Base-by-base conservation (phyloP, 2,113 vertebrate genomes). In the Python bivittatus region DNA sequence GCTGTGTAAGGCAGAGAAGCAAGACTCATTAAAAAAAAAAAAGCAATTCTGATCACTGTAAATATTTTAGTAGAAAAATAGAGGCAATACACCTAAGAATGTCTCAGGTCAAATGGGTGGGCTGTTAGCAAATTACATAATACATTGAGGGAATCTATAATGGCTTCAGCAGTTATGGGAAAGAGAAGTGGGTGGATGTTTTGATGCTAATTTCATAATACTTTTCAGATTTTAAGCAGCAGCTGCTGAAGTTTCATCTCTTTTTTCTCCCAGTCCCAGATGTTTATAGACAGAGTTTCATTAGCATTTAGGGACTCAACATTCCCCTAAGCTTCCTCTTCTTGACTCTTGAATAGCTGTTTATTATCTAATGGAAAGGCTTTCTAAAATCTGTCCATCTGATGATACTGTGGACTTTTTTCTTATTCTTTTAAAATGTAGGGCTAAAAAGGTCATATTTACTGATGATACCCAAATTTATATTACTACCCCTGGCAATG, bases 281-380 rank as follows among this genome's bases (percentile, higher is more conserved):
- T 89, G 91, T 92, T 84, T 60, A 23, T 29, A 48, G 91, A 89
- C 53, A 83, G 88, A 89, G 79, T 64, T 92, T 92, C 79, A 89
- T 89, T 92, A 85, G 57, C 61, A 52, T 89, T 85, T 64, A 85
- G 88, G 88, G 88, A 89, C 72, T 27, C 6, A 89, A 85, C 17
- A 92, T 88, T 85, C 79, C 64, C 68, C 22, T 27, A 84, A 88
- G 27, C 42, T 88, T 72, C 87, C 79, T 38, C 48, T 89, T 72
- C 64, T 92, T 22, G 33, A 89, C 84, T 89, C 84, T 85, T 92
- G 88, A 92, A 92, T 92, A 92, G 79, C 57, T 54, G 54, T 92
- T 89, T 85, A 92, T 89, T 85, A 85, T 64, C 88, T 89, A 92
- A 92, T 92, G 56, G 87, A 92, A 92, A 92, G 72, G 88, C 57